Conservation (phyloP, 1,140 invertebrate species). For the Zaprionus ghesquierei region DNA sequence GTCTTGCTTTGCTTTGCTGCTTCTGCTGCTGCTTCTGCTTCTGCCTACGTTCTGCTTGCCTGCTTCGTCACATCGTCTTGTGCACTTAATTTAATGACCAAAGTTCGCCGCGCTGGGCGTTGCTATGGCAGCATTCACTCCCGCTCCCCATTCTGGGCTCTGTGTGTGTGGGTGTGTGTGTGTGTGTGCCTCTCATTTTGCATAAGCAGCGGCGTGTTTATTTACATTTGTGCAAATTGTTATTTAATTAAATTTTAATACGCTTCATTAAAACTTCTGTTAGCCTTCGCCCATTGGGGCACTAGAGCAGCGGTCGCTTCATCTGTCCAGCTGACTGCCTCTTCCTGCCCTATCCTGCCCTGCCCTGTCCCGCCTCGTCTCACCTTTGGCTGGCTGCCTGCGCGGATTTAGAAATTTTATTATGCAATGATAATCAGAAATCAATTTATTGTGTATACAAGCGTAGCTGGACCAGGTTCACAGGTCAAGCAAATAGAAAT, state of each 20-base stretch:
- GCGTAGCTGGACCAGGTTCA: not conserved
- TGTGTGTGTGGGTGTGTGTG: not conserved
- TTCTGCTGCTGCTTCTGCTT: not conserved
- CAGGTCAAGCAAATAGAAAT: conserved; percentile 37
- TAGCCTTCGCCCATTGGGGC: conserved; percentile 5
- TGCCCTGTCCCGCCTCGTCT: not conserved
- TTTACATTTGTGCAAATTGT: conserved; percentile 79
- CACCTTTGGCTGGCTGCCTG: not conserved
- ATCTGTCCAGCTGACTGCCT: not conserved
- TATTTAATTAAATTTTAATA: conserved; percentile 81
- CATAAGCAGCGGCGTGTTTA: conserved; percentile 73
- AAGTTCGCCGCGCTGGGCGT: conserved; percentile 69
- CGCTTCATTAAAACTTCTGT: conserved; percentile 75
- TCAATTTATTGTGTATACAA: conserved; percentile 68
- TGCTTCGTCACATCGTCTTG: conserved; percentile 16
- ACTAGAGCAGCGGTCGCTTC: not conserved
- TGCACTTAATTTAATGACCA: conserved; percentile 79
- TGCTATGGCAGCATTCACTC: conserved; percentile 34
- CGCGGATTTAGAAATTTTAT: conserved; percentile 61
- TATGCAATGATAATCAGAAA: conserved; percentile 78
- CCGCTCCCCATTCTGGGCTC: too few relatives aligned
- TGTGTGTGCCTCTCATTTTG: conserved; percentile 30
- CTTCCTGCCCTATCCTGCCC: not conserved
- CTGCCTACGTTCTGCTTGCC: not conserved
- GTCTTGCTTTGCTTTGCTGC: not conserved